A percentile compares a stretch with the other conserved stretches of the same genome.
These are phyloP conservation scores for Muntiacus muntjak DNA, from an alignment of 2,113 vertebrate genomes.

Conservation along the genomic window DNA sequence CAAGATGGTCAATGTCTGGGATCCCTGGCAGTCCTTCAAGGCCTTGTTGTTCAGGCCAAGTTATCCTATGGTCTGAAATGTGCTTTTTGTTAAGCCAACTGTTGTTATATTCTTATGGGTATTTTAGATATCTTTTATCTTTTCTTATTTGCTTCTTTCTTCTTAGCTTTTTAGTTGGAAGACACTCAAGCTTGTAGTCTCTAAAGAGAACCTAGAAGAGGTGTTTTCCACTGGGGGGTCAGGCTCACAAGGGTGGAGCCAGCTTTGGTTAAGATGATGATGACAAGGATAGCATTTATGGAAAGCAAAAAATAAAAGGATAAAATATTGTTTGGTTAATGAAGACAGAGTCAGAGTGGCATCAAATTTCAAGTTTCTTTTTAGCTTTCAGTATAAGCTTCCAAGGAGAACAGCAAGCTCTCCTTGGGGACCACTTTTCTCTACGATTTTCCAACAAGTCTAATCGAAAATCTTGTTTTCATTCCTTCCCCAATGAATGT, in stretches of 20 bases:
- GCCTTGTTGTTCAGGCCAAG: background rate
- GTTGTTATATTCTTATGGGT: background rate
- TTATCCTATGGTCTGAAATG: background rate
- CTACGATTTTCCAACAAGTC: background rate
- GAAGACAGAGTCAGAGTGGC: background rate
- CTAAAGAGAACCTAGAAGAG: background rate
- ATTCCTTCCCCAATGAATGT: background rate
- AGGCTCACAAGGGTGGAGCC: background rate
- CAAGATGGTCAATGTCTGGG: background rate
- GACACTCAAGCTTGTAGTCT: background rate
- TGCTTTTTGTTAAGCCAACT: background rate
- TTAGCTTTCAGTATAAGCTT: background rate
- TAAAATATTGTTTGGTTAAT: background rate
- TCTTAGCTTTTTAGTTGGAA: background rate
- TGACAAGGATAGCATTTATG: background rate
- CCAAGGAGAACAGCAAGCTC: background rate
- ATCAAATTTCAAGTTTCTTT: background rate
- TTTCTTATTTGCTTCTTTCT: background rate
- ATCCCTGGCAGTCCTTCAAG: background rate
- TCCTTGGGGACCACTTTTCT: background rate
- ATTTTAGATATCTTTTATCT: background rate
- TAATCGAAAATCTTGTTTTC: background rate
- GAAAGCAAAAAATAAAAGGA: background rate
- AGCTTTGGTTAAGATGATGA: background rate
- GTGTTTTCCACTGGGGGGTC: background rate